Percentiles rank a stretch among this genome's conserved stretches.
Evolutionary conservation across 1,140 invertebrate genomes (phyloP).

Genomic region (Leptopilina clavipes): DNA sequence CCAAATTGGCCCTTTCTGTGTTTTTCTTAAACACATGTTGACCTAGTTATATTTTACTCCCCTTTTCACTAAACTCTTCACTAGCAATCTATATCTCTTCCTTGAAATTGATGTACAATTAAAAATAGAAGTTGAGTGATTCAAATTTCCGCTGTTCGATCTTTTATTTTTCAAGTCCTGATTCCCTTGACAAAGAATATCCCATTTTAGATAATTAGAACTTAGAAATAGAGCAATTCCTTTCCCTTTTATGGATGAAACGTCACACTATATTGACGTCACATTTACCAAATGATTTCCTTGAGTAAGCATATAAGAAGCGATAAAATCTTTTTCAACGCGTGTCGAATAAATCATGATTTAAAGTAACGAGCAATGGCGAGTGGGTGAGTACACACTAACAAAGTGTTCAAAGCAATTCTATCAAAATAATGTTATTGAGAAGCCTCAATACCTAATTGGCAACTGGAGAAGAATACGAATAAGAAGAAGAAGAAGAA

Average conservation of each 20-base stretch:
- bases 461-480: not conserved
- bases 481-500: not conserved
- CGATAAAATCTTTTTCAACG: conserved; percentile 31
- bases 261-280: not conserved
- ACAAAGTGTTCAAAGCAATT: conserved; percentile 25
- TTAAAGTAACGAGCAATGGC: conserved; percentile 29
- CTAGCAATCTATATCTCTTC: not conserved
- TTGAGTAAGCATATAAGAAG: not conserved
- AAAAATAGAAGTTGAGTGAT: too few relatives aligned
- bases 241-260: not conserved
- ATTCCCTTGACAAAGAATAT: too few relatives aligned
- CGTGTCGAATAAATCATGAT: conserved; percentile 31
- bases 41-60: conserved; percentile 36
- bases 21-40: conserved; percentile 39
- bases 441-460: conserved; percentile 20
- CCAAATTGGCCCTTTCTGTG: conserved; percentile 1
- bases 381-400: conserved; percentile 16
- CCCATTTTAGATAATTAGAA: too few relatives aligned
- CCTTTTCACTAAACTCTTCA: not conserved
- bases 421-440: conserved; percentile 19
- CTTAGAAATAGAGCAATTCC: not conserved
- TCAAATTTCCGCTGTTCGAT: too few relatives aligned
- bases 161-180: too few relatives aligned
- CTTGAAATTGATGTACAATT: not conserved
- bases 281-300: conserved; percentile 23